These are phyloP conservation scores for Grus americana DNA, from an alignment of 2,113 vertebrate species.

Conservation along the genomic window DNA sequence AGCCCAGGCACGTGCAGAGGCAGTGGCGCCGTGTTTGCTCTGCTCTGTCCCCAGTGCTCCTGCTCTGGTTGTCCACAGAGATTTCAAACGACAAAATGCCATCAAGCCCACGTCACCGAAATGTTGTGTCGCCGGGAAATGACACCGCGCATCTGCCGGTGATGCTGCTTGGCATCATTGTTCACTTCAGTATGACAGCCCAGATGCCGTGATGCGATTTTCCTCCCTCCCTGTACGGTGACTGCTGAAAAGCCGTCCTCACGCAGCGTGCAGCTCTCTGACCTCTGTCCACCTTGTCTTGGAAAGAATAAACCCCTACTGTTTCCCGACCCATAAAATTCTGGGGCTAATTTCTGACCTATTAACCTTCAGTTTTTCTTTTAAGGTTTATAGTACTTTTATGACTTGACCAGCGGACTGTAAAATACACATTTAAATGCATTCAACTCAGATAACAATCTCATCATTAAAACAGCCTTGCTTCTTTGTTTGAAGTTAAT, in stretches of 20 bases:
- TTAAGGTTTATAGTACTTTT: constrained; percentile 37
- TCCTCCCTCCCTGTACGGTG: neutral
- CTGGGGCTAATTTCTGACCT: constrained; percentile 52
- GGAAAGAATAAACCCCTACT: constrained; percentile 30
- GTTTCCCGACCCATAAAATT: constrained; percentile 24
- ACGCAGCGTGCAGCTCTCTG: neutral
- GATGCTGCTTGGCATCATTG: rapidly evolving
- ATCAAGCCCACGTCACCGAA: rapidly evolving
- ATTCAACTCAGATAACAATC: constrained; percentile 63
- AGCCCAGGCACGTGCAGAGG: neutral
- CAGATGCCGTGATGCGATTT: neutral
- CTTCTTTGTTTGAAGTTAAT: constrained; percentile 27
- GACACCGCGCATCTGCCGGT: neutral
- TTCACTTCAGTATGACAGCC: too few species aligned
- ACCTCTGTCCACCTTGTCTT: neutral
- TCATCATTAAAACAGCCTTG: constrained; percentile 28
- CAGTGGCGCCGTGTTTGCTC: rapidly evolving
- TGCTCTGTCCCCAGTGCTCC: neutral
- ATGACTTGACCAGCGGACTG: constrained; percentile 41
- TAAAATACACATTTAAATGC: constrained; percentile 68
- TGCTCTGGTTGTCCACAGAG: rapidly evolving
- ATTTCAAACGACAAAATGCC: neutral
- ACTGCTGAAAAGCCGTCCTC: neutral
- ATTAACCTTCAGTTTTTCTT: constrained; percentile 32
- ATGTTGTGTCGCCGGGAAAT: neutral